Conservation (phyloP, 1,140 invertebrate genomes). For the Calosoma granatense region DNA sequence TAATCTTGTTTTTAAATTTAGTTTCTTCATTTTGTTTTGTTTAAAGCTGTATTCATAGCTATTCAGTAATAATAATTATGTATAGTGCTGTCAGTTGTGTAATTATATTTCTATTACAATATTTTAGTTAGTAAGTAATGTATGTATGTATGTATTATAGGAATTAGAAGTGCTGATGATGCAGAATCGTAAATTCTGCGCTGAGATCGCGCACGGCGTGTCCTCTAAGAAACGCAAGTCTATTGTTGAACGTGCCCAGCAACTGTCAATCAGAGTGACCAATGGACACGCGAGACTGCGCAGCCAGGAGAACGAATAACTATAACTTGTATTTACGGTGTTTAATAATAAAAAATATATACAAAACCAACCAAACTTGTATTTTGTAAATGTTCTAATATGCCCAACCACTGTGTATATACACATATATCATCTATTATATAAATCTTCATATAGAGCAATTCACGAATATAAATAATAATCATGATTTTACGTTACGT, state of each 20-base stretch:
- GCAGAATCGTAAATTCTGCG: conserved; percentile 96
- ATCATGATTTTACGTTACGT: no score
- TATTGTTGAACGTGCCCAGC: conserved; percentile 94
- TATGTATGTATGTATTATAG: no score
- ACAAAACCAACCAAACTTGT: conserved; percentile 11
- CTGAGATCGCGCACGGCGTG: conserved; percentile 94
- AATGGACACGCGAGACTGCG: conserved; percentile 93
- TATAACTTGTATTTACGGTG: conserved; percentile 22
- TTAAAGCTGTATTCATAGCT: no score
- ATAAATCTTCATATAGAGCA: no score
- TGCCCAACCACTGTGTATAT: no score
- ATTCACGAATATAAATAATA: no score
- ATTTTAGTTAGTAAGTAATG: no score
- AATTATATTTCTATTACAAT: no score
- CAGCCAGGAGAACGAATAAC: conserved; percentile 97
- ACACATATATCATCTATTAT: no score
- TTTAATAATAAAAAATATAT: conserved; percentile 23
- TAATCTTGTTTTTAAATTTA: background rate
- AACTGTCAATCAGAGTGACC: conserved; percentile 89
- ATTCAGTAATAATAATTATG: no score
- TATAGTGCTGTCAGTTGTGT: no score
- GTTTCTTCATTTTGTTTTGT: background rate
- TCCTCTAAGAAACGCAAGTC: conserved; percentile 92
- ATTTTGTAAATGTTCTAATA: no score
- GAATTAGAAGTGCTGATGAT: conserved; percentile 98